Base-by-base conservation (phyloP, 2,797 vertebrate species). In the Harpagifer antarcticus region DNA sequence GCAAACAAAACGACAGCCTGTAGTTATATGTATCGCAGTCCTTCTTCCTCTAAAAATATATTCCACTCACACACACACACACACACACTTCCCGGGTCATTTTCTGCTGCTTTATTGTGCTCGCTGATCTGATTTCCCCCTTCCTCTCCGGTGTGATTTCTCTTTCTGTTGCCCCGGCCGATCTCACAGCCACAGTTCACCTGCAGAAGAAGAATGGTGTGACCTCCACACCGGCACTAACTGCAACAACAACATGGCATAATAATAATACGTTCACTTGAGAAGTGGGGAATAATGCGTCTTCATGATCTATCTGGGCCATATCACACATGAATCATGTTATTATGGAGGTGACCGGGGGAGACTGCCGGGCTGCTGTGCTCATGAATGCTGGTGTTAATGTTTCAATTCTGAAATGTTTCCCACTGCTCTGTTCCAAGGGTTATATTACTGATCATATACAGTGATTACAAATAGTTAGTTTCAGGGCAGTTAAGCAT, bases 1-100 rank as follows among this genome's bases (percentile, higher is more conserved):
- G 89, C 94, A 95, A 92, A 95, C 91, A 94, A 93, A 80, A 92
- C 90, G 90, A 84, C 92, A 92, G 91, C 89, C 76, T 84, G 81
- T 86, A 91, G 90, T 93, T 85, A 91, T 92, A 91, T 94, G 90
- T 90, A 92, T 87, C 72, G 47, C 79, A 87, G 86, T 93, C 90
- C 82, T 88, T 91, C 87, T 92, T 88, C 67, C 66, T 79, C 82
- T 88, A 88, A 90, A 92, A 89, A 92, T 90, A 88, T 84, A 75
- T 84, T 87, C 81, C 33, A 37, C 33, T 1, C 33, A 9, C 33
- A 37, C 33, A 33, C 33, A 33, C 33, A 33, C 33, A 33, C 33
- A 37, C 33, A 37, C 33, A 37, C 67, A 60, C 78, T 86, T 88
- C 84, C 74, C 81, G 65, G 87, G 88, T 91, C 88, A 89, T 92